Percentiles rank a stretch among this genome's conserved stretches.
These are phyloP conservation scores for Acromyrmex charruanus DNA, from an alignment of 1,140 invertebrate species.

Conservation along the genomic window DNA sequence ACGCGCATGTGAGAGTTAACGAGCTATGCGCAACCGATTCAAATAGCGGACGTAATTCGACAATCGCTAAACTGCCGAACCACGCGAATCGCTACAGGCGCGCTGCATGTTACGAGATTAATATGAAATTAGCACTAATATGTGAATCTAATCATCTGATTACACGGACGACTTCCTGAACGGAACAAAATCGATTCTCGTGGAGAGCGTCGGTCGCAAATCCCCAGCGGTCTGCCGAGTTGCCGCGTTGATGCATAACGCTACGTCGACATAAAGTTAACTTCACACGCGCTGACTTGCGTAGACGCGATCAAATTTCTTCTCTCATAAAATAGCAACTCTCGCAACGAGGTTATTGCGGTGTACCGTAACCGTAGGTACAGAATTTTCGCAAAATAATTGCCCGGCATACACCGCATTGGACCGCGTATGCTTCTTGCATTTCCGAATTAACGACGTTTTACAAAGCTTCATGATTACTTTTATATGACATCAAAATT, in stretches of 20 bases:
- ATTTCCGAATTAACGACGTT: not conserved
- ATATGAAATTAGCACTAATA: constrained; percentile 61
- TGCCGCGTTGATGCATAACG: constrained; percentile 3
- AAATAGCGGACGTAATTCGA: constrained; percentile 50
- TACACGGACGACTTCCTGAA: constrained; percentile 46
- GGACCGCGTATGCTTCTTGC: not conserved
- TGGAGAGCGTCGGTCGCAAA: not conserved
- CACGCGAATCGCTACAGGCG: not conserved
- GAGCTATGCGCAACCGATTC: constrained; percentile 50
- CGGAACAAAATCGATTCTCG: constrained; percentile 57
- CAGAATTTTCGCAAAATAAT: constrained; percentile 59
- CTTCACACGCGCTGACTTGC: constrained; percentile 36
- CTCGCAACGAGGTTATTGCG: constrained; percentile 39
- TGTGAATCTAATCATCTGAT: constrained; percentile 57
- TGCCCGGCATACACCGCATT: constrained; percentile 2
- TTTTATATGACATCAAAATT: constrained; percentile 33
- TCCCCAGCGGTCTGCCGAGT: not conserved
- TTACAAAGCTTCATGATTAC: constrained; percentile 6
- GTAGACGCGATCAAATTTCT: constrained; percentile 45
- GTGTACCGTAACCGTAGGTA: constrained; percentile 29
- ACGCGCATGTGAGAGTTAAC: constrained; percentile 36
- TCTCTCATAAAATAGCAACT: constrained; percentile 46
- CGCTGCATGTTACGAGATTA: constrained; percentile 30
- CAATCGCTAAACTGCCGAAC: constrained; percentile 27
- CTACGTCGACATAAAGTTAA: constrained; percentile 43